Evolutionary conservation across 2,888 invertebrate genomes (phyloP).

Genomic region (Ophioninae sp.): DNA sequence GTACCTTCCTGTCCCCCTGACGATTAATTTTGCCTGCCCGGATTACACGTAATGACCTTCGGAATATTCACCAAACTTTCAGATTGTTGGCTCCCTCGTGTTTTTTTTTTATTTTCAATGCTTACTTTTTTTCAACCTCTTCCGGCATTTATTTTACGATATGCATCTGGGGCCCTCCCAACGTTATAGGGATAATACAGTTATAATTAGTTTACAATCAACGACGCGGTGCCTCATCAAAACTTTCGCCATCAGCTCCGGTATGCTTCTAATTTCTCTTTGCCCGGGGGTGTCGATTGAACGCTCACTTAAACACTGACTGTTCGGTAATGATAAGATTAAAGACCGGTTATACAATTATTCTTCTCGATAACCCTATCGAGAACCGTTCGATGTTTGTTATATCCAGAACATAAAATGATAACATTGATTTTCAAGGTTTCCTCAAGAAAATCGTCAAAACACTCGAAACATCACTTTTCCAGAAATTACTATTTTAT

Average conservation of each 20-base stretch:
- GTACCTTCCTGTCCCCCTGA: conserved; percentile 46
- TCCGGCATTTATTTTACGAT: conserved; percentile 15
- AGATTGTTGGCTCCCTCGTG: conserved; percentile 14
- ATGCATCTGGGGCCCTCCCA: background rate
- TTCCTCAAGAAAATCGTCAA: no score
- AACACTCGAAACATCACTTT: no score
- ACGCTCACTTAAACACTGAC: background rate
- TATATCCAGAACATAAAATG: no score
- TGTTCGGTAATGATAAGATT: background rate
- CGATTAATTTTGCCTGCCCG: conserved; percentile 57
- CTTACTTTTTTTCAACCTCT: background rate
- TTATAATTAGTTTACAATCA: conserved; percentile 49
- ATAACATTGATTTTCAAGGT: no score
- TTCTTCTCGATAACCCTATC: background rate
- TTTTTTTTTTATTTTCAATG: background rate
- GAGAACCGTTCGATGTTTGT: no score
- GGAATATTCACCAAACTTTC: conserved; percentile 24
- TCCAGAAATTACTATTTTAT: no score
- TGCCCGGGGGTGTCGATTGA: background rate
- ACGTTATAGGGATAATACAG: conserved; percentile 40
- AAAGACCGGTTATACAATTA: background rate
- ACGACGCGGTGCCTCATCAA: conserved; percentile 26
- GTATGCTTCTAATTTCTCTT: conserved; percentile 31
- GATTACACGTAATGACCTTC: conserved; percentile 58
- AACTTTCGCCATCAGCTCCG: conserved; percentile 30